Evolutionary conservation across 1,140 invertebrate species (phyloP).

Genomic region (Pachypsylla venusta): DNA sequence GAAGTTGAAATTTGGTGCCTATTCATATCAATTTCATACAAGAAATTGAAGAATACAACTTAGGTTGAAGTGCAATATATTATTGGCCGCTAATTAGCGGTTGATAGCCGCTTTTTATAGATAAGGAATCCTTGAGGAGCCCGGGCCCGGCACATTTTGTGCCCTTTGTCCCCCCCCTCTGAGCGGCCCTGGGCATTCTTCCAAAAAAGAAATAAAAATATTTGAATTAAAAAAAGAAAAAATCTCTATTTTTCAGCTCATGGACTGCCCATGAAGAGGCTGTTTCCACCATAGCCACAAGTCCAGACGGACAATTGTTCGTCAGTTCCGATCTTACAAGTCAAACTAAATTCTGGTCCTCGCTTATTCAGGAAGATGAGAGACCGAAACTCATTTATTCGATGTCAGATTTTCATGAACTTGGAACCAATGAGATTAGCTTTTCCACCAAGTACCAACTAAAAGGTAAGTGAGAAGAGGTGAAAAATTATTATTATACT

Average conservation of each 20-base stretch:
- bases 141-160: too few relatives aligned
- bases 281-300: constrained; percentile 19
- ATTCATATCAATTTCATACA: too few relatives aligned
- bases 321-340: constrained; percentile 21
- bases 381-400: neutral
- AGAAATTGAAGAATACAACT: too few relatives aligned
- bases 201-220: too few relatives aligned
- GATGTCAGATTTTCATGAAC: constrained; percentile 52
- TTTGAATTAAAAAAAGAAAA: neutral
- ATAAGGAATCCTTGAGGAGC: too few relatives aligned
- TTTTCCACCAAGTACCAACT: constrained; percentile 34
- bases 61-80: too few relatives aligned
- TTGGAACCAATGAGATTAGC: constrained; percentile 51
- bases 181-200: too few relatives aligned
- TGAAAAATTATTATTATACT: too few relatives aligned
- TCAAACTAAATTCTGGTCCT: constrained; percentile 20
- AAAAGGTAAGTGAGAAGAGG: constrained; percentile 22
- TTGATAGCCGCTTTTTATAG: too few relatives aligned
- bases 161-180: too few relatives aligned
- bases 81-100: too few relatives aligned
- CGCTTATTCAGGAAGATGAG: constrained; percentile 11
- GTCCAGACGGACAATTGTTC: constrained; percentile 19
- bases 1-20: too few relatives aligned
- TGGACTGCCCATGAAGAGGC: constrained; percentile 21
- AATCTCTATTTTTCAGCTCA: neutral